Evolutionary conservation across 2,888 invertebrate species (phyloP), one percentile per base, ranked within the genome.

Genomic region (Deilephila elpenor): DNA sequence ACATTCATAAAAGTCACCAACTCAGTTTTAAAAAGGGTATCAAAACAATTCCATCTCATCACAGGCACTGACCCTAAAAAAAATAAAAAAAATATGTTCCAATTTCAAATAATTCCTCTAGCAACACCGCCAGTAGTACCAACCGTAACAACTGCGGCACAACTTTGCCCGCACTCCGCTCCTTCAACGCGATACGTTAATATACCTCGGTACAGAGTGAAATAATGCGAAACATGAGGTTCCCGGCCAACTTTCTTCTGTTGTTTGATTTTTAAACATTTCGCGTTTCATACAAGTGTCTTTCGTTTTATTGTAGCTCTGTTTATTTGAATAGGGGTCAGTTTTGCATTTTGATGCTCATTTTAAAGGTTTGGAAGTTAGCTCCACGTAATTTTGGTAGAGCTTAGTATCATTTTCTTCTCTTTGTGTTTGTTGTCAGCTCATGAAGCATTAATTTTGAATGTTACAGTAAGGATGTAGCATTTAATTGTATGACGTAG

Each of bases 181-280:
- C 53, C 53, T 56, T 44, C 67, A 44, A 51, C 67, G 20, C 14
- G 67, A 51, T 20, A 44, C 67, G 64, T 67, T 60, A 51, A 67
- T 67, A 67, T 44, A 67, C 67, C 20, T 34, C 44, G 25, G n/a
- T n/a, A 62, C 51, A 67, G 67, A 67, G 67, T 67, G 67, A 67
- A 67, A 67, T 67, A 67, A 67, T 67, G 67, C 25, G 44, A 44
- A 67, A 67, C 67, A 67, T 44, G 51, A 67, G 44, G 67, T 67
- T 67, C 25, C 44, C 14, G 44, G 44, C 25, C 51, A 51, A 67
- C 25, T 67, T 67, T 44, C 67, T 67, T 67, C 25, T 51, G 67
- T 67, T 67, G 67, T 67, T 67, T 67, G 67, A 67, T 67, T 67
- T 62, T 67, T 67, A 51, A 67, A 67, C 67, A 44, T 51, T 67